Base-by-base conservation (phyloP, 2,797 vertebrate species). In the Schizothorax lantsangensis region DNA sequence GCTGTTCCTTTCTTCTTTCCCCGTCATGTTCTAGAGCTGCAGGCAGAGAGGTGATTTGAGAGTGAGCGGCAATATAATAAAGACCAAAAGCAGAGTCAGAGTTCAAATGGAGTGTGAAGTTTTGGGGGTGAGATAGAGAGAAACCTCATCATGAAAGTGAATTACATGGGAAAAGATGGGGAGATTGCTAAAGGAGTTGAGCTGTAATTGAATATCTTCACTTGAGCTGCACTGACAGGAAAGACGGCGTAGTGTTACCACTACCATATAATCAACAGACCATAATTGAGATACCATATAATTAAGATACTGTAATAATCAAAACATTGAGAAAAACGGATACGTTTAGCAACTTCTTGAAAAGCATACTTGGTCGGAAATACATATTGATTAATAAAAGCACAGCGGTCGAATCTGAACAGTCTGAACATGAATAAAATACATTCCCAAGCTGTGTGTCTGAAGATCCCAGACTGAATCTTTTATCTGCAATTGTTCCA, bases 101-200 rank as follows among this genome's bases (percentile, higher is more conserved):
- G 78, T 86, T 86, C 68, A 86, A 86, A 81, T 86, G 69, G 47
- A 86, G 78, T 81, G 84, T 81, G 78, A 86, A 52, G 71, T 74
- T 81, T 75, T 81, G 71, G 26, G 36, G 79, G 43, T 45, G 66
- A 66, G 57, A 30, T 21, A 49, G 26, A 36, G 26, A 72, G 36
- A 71, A 71, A 80, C 38, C 21, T 80, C 47, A 71, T 85, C 64
- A 49, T 62, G 43, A 85, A 72, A 79, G 62, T 71, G 62, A 79
- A 66, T 71, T 73, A 57, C 23, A 33, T 40, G 74, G 23, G 30
- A 80, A 84, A 52, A 40, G 45, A 84, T 73, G 36, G 38, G 21
- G 33, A 40, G 82, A 84, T 38, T 52, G 66, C n/a, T 66, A 11
- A 33, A 72, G n/a, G 17, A 64, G 21, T 38, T 40, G 57, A 77